phyloP scores from a whole-genome alignment of 1,140 invertebrate genomes.

The Drosophila sproati region DNA sequence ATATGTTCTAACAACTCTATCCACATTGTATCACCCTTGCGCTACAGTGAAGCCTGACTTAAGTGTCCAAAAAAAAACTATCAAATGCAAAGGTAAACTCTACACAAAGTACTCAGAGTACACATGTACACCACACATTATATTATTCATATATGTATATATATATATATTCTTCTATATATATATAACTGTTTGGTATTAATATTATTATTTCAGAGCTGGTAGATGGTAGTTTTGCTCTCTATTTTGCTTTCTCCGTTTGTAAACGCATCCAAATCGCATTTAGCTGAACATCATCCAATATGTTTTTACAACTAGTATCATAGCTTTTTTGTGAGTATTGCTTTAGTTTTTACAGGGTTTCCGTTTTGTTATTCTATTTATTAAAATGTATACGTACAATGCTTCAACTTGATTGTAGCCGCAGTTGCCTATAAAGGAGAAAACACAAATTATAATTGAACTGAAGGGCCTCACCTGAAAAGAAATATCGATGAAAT shows the following conservation, averaged over 20 bases:
- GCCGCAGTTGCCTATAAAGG: conserved; percentile 31
- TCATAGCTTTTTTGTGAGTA: conserved; percentile 85
- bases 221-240: neutral
- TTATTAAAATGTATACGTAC: conserved; percentile 42
- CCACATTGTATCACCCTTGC: conserved; percentile 74
- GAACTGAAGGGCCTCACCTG: neutral
- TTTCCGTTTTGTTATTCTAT: conserved; percentile 55
- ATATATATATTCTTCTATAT: conserved; percentile 9
- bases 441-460: neutral
- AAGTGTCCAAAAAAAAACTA: conserved; percentile 57
- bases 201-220: conserved; percentile 24
- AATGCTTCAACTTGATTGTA: conserved; percentile 57
- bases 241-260: conserved; percentile 15
- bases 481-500: neutral
- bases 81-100: conserved; percentile 66
- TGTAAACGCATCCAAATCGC: conserved; percentile 55
- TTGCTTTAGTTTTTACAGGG: conserved; percentile 83
- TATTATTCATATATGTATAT: too few relatives aligned
- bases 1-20: conserved; percentile 43
- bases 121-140: conserved; percentile 14
- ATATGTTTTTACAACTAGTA: conserved; percentile 79
- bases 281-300: conserved; percentile 49
- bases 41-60: conserved; percentile 78
- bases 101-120: conserved; percentile 60
- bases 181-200: conserved; percentile 15